These are phyloP conservation scores for Chanos chanos DNA, from an alignment of 2,797 vertebrate genomes.

Conservation along the genomic window DNA sequence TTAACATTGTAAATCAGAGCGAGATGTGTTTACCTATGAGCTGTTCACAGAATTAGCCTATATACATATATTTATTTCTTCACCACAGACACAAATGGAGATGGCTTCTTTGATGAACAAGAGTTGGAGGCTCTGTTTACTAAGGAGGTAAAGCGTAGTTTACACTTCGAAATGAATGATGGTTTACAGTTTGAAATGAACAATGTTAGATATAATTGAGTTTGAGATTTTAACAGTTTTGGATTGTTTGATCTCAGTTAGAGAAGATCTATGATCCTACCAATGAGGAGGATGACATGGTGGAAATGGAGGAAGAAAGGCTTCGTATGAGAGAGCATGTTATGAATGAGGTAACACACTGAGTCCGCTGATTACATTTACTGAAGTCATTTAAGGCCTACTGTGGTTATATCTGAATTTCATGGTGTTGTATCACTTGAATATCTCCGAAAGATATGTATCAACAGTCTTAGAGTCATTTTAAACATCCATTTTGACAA, in stretches of 20 bases:
- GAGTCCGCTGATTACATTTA: background rate
- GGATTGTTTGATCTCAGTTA: conserved; percentile 66
- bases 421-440: too few species aligned
- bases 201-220: background rate
- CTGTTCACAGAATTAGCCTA: too few species aligned
- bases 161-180: background rate
- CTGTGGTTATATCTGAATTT: too few species aligned
- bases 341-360: conserved; percentile 84
- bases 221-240: background rate
- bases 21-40: too few species aligned
- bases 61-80: background rate
- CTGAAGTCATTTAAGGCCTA: too few species aligned
- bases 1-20: too few species aligned
- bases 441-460: too few species aligned
- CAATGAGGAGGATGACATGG: conserved; percentile 97
- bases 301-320: conserved; percentile 98
- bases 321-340: conserved; percentile 97
- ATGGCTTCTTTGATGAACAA: conserved; percentile 96
- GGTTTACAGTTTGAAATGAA: background rate
- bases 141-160: conserved; percentile 82
- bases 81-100: conserved; percentile 85
- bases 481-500: too few species aligned
- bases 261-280: conserved; percentile 95
- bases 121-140: conserved; percentile 96
- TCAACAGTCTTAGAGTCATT: too few species aligned